phyloP scores from a whole-genome alignment of 2,113 vertebrate species.

The Odontophorus gujanensis region DNA sequence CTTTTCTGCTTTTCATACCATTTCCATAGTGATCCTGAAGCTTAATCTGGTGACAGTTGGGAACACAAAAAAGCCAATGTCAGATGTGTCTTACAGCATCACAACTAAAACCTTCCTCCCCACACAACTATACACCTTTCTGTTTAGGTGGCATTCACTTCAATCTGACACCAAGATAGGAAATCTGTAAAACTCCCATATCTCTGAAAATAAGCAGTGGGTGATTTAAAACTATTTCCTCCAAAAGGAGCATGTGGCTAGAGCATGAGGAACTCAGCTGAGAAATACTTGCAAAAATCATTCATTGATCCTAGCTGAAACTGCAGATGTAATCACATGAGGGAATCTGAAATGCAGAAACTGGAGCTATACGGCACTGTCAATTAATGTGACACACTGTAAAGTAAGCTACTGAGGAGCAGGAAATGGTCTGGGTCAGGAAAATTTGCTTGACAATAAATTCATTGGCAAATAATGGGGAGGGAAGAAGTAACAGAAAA shows the following conservation, averaged over 20 bases:
- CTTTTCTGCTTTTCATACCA: slow-evolving; percentile 51
- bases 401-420: background rate
- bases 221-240: background rate
- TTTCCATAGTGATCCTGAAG: slow-evolving; percentile 57
- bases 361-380: background rate
- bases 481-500: background rate
- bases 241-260: background rate
- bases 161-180: background rate
- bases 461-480: background rate
- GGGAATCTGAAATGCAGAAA: background rate
- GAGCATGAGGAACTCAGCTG: background rate
- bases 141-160: background rate
- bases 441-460: background rate
- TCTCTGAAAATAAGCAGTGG: background rate
- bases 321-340: background rate
- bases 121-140: background rate
- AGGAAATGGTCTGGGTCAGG: background rate
- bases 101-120: background rate
- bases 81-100: background rate
- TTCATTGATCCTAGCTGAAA: background rate
- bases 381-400: background rate
- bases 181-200: background rate
- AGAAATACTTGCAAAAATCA: background rate
- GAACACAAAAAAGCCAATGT: background rate
- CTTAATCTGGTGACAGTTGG: slow-evolving; percentile 41